Conservation (phyloP, 2,113 vertebrate genomes). For the Strix aluco region DNA sequence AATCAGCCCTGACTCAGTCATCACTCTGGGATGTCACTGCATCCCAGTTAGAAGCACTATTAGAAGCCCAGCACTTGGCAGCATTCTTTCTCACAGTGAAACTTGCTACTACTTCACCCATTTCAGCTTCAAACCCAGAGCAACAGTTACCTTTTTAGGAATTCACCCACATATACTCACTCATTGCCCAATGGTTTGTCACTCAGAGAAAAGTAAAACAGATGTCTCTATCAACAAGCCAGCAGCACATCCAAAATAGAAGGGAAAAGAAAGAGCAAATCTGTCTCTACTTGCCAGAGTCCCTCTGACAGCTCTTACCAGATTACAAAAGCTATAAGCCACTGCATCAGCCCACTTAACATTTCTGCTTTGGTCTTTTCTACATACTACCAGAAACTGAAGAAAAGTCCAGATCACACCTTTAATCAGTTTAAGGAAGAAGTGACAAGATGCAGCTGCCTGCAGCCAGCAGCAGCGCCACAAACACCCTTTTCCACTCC, state of each 20-base stretch:
- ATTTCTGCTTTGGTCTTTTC: not conserved
- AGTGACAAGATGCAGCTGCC: not conserved
- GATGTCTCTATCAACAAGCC: not conserved
- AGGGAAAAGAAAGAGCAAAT: not conserved
- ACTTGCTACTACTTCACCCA: not conserved
- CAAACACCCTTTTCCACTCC: not conserved
- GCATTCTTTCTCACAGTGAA: not conserved
- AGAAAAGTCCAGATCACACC: not conserved
- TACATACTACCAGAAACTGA: not conserved
- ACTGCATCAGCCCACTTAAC: not conserved
- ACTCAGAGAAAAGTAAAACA: not conserved
- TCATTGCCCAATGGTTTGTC: not conserved
- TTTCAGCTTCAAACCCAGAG: not conserved
- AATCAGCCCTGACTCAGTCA: not conserved
- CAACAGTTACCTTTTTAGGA: not conserved
- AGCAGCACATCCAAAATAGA: not conserved
- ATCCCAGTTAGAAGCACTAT: not conserved
- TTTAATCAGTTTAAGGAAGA: not conserved
- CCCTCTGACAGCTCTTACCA: not conserved
- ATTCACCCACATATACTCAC: not conserved
- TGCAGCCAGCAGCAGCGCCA: not conserved
- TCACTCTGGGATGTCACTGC: not conserved
- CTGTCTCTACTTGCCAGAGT: not conserved
- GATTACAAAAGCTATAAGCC: not conserved
- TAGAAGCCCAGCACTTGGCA: not conserved